A percentile compares a stretch with the other conserved stretches of the same genome.
Conservation (phyloP, 2,797 vertebrate genomes). For the Acanthis flammea region DNA sequence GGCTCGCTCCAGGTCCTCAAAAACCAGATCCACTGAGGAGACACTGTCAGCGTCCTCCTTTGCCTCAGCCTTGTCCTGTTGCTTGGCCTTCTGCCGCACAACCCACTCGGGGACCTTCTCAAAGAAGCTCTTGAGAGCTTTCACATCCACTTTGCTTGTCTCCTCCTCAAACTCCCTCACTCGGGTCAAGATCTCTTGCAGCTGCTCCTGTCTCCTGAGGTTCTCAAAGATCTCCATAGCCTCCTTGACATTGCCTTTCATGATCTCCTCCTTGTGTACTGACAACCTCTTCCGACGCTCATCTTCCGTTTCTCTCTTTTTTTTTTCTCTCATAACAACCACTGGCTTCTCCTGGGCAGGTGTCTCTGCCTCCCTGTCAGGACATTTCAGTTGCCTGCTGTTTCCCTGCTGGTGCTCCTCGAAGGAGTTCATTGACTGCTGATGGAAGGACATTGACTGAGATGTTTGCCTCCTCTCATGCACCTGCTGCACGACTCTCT, state of each 20-base stretch:
- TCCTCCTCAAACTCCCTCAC: constrained; percentile 88
- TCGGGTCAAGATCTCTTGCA: constrained; percentile 84
- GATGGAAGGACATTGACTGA: constrained; percentile 14
- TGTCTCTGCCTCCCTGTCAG: not conserved
- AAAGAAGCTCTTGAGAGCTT: constrained; percentile 81
- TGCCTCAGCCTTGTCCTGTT: constrained; percentile 10
- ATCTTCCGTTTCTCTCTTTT: constrained; percentile 76
- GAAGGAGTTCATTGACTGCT: not conserved
- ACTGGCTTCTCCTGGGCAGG: not conserved
- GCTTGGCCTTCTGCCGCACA: constrained; percentile 61
- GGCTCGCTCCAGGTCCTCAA: constrained; percentile 89
- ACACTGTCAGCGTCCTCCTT: constrained; percentile 70
- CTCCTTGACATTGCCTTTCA: constrained; percentile 83
- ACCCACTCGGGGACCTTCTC: constrained; percentile 85
- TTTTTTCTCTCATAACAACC: constrained; percentile 66
- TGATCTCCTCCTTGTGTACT: constrained; percentile 89
- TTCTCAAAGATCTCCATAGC: constrained; percentile 87
- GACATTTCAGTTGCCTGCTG: not conserved
- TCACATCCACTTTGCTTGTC: constrained; percentile 80
- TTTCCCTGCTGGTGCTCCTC: not conserved
- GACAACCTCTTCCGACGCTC: constrained; percentile 86
- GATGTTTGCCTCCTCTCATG: constrained; percentile 21
- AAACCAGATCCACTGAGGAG: constrained; percentile 84
- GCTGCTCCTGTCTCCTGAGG: constrained; percentile 84
- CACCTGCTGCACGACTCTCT: not conserved